Evolutionary conservation across 2,797 vertebrate genomes (phyloP), one percentile per base, ranked within the genome.

Genomic region (Microtus agrestis): DNA sequence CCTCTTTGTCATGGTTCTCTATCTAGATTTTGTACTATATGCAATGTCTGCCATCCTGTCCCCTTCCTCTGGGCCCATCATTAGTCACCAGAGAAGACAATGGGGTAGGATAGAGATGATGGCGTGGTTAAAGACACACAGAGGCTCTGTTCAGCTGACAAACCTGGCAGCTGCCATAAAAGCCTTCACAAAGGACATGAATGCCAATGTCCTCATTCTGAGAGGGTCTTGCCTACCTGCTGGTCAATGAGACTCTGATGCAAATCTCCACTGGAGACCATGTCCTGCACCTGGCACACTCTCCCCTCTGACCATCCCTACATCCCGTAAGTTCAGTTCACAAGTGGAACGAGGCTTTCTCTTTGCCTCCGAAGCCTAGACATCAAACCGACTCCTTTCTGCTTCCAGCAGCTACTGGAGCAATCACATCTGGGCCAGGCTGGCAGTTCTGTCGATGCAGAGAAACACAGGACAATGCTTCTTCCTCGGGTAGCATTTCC

Each of bases 321-420:
- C 6, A 15, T 78, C 77, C 87, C 6, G 31, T 67, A 43, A 46
- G 21, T 67, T 90, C 56, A 27, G 15, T 95, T 96, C 84, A 54
- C 71, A 78, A 96, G 87, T 73, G 82, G 81, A 80, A 91, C 92
- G 56, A 34, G 46, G 48, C 11, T 93, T 95, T 88, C 78, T n/a
- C 74, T 87, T 78, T 94, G 27, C 91, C 67, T 92, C n/a, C 46
- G n/a, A 74, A 96, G 81, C 81, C 87, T 86, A 89, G 91, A 95
- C 94, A 27, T 87, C 93, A 94, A 77, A 67, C 76, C 61, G 73
- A 27, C 89, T 93, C 87, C 74, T 89, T 65, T 94, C 67, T 69
- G 87, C 65, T 59, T 91, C 92, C 87, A 81, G 12, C 59, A 89
- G 86, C 82, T 79, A 92, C 85, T 74, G 61, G 43, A 93, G 67